These are phyloP conservation scores for Cheilinus undulatus DNA, from an alignment of 2,113 vertebrate genomes.

Conservation along the genomic window DNA sequence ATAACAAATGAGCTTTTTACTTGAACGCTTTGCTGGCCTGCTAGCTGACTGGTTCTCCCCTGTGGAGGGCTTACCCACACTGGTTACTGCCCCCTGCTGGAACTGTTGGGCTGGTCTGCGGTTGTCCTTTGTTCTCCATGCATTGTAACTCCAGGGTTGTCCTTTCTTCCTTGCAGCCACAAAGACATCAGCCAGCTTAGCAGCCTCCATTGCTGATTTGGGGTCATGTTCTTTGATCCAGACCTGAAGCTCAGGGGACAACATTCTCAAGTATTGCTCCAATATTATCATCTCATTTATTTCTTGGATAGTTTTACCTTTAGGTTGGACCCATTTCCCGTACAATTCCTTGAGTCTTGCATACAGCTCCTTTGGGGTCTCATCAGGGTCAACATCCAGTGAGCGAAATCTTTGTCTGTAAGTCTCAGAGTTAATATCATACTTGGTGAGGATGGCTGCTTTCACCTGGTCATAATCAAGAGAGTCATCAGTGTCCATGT, in stretches of 20 bases:
- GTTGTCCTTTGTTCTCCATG: neutral
- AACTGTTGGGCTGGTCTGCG: neutral
- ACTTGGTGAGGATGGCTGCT: neutral
- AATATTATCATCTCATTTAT: neutral
- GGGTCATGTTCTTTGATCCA: neutral
- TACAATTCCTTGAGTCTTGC: neutral
- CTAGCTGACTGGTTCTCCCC: neutral
- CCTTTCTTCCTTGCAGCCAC: neutral
- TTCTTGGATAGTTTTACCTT: neutral
- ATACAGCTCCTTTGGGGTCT: neutral
- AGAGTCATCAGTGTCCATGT: neutral
- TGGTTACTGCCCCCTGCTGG: neutral
- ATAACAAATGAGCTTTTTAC: neutral
- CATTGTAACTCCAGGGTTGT: neutral
- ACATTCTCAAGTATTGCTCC: neutral
- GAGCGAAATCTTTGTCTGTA: neutral
- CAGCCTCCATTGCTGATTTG: neutral
- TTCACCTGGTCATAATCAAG: neutral
- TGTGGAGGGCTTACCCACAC: neutral
- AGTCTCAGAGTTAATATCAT: conserved; percentile 1
- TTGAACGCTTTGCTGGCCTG: neutral
- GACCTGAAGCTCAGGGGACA: neutral
- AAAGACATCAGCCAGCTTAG: neutral
- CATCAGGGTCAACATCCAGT: neutral
- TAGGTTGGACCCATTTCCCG: neutral